phyloP scores from a whole-genome alignment of 1,140 invertebrate species.

The Holotrichia oblita region DNA sequence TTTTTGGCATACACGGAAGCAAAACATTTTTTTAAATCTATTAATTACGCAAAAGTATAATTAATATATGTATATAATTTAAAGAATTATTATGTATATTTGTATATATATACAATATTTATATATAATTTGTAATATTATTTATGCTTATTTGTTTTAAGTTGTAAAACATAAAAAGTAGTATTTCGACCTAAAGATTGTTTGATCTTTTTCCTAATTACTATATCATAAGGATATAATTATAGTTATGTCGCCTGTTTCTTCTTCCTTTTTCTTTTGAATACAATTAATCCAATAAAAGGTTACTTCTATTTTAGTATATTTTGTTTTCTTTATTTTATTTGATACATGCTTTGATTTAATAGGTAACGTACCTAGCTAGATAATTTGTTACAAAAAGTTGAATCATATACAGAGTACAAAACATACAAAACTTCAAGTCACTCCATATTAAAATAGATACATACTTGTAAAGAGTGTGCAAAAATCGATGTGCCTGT shows the following conservation, averaged over 20 bases:
- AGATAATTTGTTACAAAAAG: background rate
- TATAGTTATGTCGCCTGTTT: background rate
- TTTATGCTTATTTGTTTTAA: slow-evolving; percentile 21
- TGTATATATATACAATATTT: slow-evolving; percentile 29
- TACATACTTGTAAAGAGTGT: slow-evolving; percentile 32
- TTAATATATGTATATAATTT: slow-evolving; percentile 21
- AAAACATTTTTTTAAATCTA: too few species aligned
- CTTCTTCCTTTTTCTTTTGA: background rate
- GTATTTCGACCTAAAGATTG: slow-evolving; percentile 35
- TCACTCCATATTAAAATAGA: slow-evolving; percentile 12
- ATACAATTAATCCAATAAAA: background rate
- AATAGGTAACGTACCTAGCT: background rate
- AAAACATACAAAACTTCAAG: slow-evolving; percentile 34
- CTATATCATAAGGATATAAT: background rate
- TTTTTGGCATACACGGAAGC: too few species aligned
- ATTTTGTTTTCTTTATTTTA: slow-evolving; percentile 8
- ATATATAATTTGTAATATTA: slow-evolving; percentile 34
- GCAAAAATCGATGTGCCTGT: slow-evolving; percentile 33
- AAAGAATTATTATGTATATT: slow-evolving; percentile 24
- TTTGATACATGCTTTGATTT: background rate
- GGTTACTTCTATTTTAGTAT: slow-evolving; percentile 6
- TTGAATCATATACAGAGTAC: background rate
- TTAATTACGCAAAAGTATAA: too few species aligned
- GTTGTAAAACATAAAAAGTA: slow-evolving; percentile 8
- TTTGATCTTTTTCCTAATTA: slow-evolving; percentile 20